Base-by-base conservation (phyloP, 2,888 invertebrate genomes). In the Perithous albicinctus region DNA sequence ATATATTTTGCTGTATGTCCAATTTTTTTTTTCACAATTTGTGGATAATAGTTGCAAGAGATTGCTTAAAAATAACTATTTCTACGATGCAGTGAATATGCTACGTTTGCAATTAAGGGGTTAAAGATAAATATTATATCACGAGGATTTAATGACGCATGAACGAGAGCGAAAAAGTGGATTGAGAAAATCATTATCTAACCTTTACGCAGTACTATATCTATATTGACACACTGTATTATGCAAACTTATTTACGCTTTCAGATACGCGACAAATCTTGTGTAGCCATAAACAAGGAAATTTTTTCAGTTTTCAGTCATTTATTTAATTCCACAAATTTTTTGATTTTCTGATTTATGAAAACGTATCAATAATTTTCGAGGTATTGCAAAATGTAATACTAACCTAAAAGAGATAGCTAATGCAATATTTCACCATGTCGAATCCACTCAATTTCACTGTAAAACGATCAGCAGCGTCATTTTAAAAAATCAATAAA, bases 131-230 rank as follows among this genome's bases (percentile, higher is more conserved):
- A 29, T 61, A 43, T 41, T 20, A 26, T 67, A 41, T 43, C 23
- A n/a, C n/a, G 10, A 18, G 59, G 38, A 46, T 66, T 79, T 69
- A 54, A 79, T 74, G 73, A 61, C 18, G 32, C 20, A 46, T 7
- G 29, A 51, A 59, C 54, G 70, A 70, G 23, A 15, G 32, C 6
- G 51, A 61, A 35, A 38, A 32, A 23, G 46, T 18, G n/a, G 35
- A 61, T 20, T 32, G 32, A 15, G 29, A 56, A 56, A 20, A 41
- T 56, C 54, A 51, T 12, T 32, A 51, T 66, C 32, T 18, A 32
- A 18, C 18, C 23, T 43, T 43, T n/a, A 26, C 35, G 23, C 43
- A 15, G 15, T 15, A 59, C 32, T n/a, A 15, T 56, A 29, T 56
- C 2, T 29, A 15, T 56, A 32, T 32, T 7, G 29, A 56, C 32